Evolutionary conservation across 2,113 vertebrate species (phyloP).

Genomic region (Emberiza fucata): DNA sequence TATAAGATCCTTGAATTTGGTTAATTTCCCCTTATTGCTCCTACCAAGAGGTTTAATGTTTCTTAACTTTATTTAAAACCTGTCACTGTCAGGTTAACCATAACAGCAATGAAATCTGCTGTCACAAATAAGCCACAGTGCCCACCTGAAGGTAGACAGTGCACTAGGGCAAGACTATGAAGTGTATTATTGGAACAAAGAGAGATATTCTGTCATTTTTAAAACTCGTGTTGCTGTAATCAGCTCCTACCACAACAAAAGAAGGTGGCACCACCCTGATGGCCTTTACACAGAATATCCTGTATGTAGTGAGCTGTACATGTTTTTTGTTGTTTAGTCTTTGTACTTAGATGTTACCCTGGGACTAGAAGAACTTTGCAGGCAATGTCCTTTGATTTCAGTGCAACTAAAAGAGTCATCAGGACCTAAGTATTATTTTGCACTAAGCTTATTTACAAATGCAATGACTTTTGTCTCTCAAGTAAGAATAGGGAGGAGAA

Average conservation of each 20-base stretch:
- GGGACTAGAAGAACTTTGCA: not conserved
- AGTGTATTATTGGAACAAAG: not conserved
- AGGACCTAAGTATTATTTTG: not conserved
- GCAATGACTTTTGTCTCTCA: not conserved
- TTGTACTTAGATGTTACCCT: not conserved
- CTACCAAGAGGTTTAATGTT: not conserved
- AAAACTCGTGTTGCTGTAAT: not conserved
- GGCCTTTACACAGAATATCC: not conserved
- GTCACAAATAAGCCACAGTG: not conserved
- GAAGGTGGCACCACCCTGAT: not conserved
- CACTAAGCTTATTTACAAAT: not conserved
- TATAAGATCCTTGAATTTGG: not conserved
- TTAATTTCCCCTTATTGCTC: not conserved
- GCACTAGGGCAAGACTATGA: not conserved
- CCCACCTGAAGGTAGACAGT: not conserved
- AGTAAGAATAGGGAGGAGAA: not conserved
- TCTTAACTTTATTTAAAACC: not conserved
- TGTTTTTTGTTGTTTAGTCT: not conserved
- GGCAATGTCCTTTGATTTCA: not conserved
- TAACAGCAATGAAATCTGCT: not conserved
- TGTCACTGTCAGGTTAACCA: not conserved
- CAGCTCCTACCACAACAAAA: not conserved
- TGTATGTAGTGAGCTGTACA: not conserved
- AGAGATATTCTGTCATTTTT: not conserved
- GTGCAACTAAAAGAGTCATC: not conserved